Evolutionary conservation across 2,888 invertebrate genomes (phyloP), one percentile per base, ranked within the genome.

Genomic region (Ormyrus thymus): DNA sequence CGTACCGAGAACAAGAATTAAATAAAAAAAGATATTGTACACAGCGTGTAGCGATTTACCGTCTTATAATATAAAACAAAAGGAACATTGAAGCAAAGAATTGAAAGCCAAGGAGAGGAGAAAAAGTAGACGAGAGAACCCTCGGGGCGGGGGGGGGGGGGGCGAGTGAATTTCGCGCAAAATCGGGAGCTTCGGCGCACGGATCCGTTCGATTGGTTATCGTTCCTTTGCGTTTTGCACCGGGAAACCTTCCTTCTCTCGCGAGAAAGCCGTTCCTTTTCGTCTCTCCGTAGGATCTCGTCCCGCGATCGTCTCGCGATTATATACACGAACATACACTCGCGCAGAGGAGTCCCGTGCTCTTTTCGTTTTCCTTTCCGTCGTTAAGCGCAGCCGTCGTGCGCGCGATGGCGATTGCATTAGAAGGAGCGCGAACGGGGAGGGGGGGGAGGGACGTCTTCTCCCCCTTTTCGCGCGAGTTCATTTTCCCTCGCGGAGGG

Each of bases 1-100:
- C 61, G 66, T 76, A 78, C 29, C 29, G n/a, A 72, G 11, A 56
- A 55, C 15, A 51, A 64, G 29, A 64, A 56, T 29, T 45, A 51
- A 72, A 68, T 10, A 51, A 70, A 74, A 15, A 65, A 51, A 59
- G 65, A 61, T 61, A 71, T 71, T 79, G 66, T 79, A 66, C 71
- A 61, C 68, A 76, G 64, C 56, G 75, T 50, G 65, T 65, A 74
- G 69, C 46, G 59, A 56, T 78, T 68, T 61, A 73, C 61, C 61
- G 62, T 73, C 66, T 59, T 56, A 69, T 64, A 48, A 51, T 62
- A 50, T n/a, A 65, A 48, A 48, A 61, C n/a, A 50, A 29, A 69
- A 43, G 43, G 6, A 59, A 73, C 64, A 61, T 6, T 11, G 15
- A 55, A 76, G 10, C 7, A 70, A 76, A 43, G n/a, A 70, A 55